phyloP scores from a whole-genome alignment of 1,140 invertebrate genomes.

The Ostrea denselamellosa region DNA sequence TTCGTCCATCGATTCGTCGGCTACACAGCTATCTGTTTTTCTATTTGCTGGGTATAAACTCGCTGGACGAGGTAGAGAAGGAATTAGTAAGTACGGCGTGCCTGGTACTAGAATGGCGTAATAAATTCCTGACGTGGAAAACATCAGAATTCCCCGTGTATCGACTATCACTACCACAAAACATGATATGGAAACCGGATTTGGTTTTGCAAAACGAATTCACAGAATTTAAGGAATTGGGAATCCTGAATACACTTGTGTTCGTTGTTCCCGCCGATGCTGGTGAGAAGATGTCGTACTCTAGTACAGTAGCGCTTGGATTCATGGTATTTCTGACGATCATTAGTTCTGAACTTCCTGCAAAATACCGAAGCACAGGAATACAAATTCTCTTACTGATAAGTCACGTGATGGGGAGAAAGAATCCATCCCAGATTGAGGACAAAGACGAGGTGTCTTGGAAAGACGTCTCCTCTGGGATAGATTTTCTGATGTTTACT shows the following conservation, averaged over 20 bases:
- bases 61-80: not conserved
- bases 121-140: not conserved
- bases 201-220: constrained; percentile 41
- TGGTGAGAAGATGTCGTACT: constrained; percentile 54
- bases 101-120: not conserved
- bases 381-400: not conserved
- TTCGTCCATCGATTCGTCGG: too few species aligned
- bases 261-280: constrained; percentile 51
- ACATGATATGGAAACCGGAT: constrained; percentile 32
- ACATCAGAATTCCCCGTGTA: not conserved
- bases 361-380: not conserved
- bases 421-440: not conserved
- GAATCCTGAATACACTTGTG: constrained; percentile 44
- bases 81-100: not conserved
- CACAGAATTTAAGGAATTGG: constrained; percentile 11
- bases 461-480: not conserved
- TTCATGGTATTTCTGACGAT: constrained; percentile 52
- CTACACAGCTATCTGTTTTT: not conserved
- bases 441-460: not conserved
- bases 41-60: not conserved
- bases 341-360: constrained; percentile 43
- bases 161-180: constrained; percentile 4
- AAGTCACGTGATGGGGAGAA: not conserved
- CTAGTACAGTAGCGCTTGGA: constrained; percentile 48
- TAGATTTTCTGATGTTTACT: not conserved